These are phyloP conservation scores for Hirtodrosophila trivittata DNA, from an alignment of 2,888 invertebrate species.

Conservation along the genomic window DNA sequence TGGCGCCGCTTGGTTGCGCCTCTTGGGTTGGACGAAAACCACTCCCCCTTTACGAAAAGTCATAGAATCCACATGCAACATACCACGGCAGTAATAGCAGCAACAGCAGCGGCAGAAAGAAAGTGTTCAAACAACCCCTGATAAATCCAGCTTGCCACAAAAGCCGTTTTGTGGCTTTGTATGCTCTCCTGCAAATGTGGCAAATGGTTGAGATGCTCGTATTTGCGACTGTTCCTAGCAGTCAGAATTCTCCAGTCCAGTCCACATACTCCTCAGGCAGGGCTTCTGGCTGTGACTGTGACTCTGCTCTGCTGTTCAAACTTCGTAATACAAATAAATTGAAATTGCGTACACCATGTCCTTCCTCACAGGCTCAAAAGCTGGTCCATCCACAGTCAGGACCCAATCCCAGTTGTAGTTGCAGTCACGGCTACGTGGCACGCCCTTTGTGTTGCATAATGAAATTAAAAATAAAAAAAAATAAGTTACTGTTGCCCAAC, in stretches of 20 bases:
- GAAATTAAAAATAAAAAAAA: conserved; percentile 78
- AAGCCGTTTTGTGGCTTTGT: conserved; percentile 47
- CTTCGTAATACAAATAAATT: conserved; percentile 70
- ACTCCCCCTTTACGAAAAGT: conserved; percentile 64
- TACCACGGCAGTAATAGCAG: conserved; percentile 15
- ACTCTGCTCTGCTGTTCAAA: conserved; percentile 25
- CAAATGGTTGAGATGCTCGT: conserved; percentile 21
- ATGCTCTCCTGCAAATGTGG: neutral
- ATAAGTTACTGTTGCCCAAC: conserved; percentile 80
- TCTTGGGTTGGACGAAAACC: conserved; percentile 61
- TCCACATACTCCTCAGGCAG: conserved; percentile 11
- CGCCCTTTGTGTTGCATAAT: conserved; percentile 80
- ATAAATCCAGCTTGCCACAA: conserved; percentile 46
- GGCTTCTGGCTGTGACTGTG: neutral
- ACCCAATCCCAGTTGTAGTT: conserved; percentile 15
- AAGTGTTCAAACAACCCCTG: conserved; percentile 61
- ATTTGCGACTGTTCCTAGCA: conserved; percentile 21
- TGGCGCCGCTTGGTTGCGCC: conserved; percentile 66
- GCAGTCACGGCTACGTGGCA: conserved; percentile 36
- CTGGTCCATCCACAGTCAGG: conserved; percentile 20
- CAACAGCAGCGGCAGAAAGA: conserved; percentile 18
- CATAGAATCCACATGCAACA: conserved; percentile 28
- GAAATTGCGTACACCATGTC: conserved; percentile 66
- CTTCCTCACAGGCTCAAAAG: conserved; percentile 24
- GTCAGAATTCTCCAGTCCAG: conserved; percentile 12